phyloP scores from a whole-genome alignment of 2,888 invertebrate genomes.

The Carcina quercana region DNA sequence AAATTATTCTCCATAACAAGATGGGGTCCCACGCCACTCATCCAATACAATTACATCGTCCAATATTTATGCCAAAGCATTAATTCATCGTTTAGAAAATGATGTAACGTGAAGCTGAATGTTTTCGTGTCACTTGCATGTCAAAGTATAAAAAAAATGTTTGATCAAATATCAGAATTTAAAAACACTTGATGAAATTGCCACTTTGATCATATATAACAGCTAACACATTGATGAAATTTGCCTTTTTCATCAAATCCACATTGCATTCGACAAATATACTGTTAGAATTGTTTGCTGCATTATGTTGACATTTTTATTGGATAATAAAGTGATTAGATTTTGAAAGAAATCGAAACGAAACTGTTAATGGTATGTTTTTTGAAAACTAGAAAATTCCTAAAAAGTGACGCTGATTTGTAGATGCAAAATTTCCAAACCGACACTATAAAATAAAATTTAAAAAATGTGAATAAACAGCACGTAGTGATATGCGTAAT shows the following conservation, averaged over 20 bases:
- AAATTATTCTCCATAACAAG: too few relatives aligned
- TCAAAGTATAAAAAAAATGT: too few relatives aligned
- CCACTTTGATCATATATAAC: too few relatives aligned
- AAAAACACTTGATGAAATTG: too few relatives aligned
- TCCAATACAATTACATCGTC: too few relatives aligned
- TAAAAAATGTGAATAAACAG: conserved; percentile 57
- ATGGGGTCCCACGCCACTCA: too few relatives aligned
- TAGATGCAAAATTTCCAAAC: conserved; percentile 44
- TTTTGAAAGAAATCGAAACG: background rate
- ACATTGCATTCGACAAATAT: background rate
- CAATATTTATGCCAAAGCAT: too few relatives aligned
- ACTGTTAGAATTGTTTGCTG: background rate
- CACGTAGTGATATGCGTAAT: conserved; percentile 72
- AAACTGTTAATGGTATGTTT: background rate
- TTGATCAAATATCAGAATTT: too few relatives aligned
- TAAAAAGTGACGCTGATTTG: background rate
- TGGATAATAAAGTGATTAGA: background rate
- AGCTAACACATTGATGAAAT: too few relatives aligned
- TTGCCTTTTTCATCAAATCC: background rate
- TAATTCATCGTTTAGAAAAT: too few relatives aligned
- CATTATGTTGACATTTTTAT: background rate
- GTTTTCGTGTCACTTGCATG: too few relatives aligned
- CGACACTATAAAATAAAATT: conserved; percentile 32
- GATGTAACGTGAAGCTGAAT: too few relatives aligned
- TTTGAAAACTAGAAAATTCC: background rate